Conservation (phyloP, 2,888 invertebrate species). For the Cordilura impudica region DNA sequence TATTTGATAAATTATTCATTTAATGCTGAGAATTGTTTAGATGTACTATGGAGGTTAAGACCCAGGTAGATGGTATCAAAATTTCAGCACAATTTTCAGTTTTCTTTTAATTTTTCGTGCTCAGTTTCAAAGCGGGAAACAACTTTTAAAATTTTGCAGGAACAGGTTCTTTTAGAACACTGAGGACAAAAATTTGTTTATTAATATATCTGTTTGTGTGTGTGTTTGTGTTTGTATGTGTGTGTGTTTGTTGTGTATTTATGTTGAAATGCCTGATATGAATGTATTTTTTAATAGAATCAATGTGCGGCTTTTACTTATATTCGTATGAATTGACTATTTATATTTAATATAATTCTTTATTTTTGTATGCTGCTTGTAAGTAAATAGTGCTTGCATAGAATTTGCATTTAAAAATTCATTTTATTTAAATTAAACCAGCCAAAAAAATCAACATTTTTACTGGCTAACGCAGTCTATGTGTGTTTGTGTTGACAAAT, state of each 20-base stretch:
- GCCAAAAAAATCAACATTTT: not conserved
- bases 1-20: too few species aligned
- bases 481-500: not conserved
- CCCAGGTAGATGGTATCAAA: too few species aligned
- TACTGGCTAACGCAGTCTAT: not conserved
- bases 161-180: too few species aligned
- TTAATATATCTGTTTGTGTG: too few species aligned
- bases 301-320: slow-evolving; percentile 57
- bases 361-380: slow-evolving; percentile 50
- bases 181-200: too few species aligned
- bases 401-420: slow-evolving; percentile 61
- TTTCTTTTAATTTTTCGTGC: too few species aligned
- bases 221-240: too few species aligned
- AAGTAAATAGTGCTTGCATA: slow-evolving; percentile 55
- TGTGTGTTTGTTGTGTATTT: slow-evolving; percentile 27
- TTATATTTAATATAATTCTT: slow-evolving; percentile 45
- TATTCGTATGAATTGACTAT: slow-evolving; percentile 18
- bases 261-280: slow-evolving; percentile 53
- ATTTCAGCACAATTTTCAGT: too few species aligned
- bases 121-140: too few species aligned
- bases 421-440: slow-evolving; percentile 59
- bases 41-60: too few species aligned
- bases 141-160: too few species aligned
- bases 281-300: slow-evolving; percentile 63
- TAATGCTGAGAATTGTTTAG: too few species aligned